phyloP scores from a whole-genome alignment of 2,113 vertebrate genomes.

The Poecile atricapillus region DNA sequence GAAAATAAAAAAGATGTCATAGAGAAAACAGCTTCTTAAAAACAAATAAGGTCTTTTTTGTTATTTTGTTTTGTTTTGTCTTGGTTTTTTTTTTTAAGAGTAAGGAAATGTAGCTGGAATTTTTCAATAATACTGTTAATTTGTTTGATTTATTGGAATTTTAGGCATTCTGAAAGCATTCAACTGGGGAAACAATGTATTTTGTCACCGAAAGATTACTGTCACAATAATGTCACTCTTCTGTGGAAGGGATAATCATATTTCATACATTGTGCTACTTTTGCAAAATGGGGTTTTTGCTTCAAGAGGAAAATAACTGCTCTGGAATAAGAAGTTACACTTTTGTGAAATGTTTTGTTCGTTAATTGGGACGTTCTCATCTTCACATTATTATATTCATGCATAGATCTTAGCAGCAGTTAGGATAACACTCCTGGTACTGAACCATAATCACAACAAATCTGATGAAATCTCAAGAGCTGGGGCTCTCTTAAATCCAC shows the following conservation, averaged over 20 bases:
- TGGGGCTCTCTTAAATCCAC: neutral
- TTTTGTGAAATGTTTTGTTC: neutral
- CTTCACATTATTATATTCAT: neutral
- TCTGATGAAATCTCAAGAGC: neutral
- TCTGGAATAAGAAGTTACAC: neutral
- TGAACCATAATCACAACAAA: neutral
- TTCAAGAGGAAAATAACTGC: neutral
- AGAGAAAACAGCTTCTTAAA: neutral
- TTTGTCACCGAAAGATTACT: neutral
- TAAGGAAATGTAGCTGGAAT: neutral
- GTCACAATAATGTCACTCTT: neutral
- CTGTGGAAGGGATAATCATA: neutral
- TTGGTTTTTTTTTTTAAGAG: neutral
- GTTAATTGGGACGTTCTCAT: neutral
- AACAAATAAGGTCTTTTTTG: accelerated
- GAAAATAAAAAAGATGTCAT: neutral
- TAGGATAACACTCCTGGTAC: neutral
- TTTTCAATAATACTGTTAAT: neutral
- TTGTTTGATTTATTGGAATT: neutral
- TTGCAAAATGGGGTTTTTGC: neutral
- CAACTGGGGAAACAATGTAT: neutral
- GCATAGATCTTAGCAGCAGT: neutral
- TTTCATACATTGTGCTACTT: neutral
- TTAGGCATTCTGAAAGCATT: neutral
- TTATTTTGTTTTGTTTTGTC: no score